Evolutionary conservation across 2,797 vertebrate genomes (phyloP).

Genomic region (Anableps anableps): DNA sequence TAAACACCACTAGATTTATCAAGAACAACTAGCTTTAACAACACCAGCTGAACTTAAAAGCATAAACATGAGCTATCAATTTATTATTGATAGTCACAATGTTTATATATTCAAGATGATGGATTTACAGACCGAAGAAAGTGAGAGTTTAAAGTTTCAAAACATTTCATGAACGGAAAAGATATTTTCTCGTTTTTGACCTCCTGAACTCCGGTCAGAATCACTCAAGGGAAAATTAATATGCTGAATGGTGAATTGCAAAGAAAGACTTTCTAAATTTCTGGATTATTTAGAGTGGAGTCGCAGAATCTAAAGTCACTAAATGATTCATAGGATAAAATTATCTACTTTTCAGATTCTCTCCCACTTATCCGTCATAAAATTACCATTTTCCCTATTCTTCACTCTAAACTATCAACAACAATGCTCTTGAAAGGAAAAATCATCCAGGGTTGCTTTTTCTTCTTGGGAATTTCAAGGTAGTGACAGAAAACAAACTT

Average conservation of each 20-base stretch:
- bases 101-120: neutral
- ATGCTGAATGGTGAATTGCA: neutral
- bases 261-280: neutral
- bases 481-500: constrained; percentile 26
- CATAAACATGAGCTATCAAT: too few relatives aligned
- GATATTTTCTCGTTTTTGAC: neutral
- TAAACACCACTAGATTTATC: neutral
- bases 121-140: neutral
- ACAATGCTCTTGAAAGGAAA: neutral
- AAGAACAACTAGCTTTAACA: too few relatives aligned
- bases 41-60: too few relatives aligned
- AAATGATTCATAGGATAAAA: too few relatives aligned
- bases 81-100: neutral
- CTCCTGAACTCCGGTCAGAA: neutral
- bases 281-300: too few relatives aligned
- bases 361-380: neutral
- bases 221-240: neutral
- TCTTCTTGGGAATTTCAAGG: neutral
- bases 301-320: neutral
- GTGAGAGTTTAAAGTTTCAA: neutral
- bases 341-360: neutral
- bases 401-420: neutral
- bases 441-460: neutral
- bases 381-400: neutral
- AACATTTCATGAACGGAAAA: too few relatives aligned